Base-by-base conservation (phyloP, 2,113 vertebrate species). In the Callopanchax toddi region DNA sequence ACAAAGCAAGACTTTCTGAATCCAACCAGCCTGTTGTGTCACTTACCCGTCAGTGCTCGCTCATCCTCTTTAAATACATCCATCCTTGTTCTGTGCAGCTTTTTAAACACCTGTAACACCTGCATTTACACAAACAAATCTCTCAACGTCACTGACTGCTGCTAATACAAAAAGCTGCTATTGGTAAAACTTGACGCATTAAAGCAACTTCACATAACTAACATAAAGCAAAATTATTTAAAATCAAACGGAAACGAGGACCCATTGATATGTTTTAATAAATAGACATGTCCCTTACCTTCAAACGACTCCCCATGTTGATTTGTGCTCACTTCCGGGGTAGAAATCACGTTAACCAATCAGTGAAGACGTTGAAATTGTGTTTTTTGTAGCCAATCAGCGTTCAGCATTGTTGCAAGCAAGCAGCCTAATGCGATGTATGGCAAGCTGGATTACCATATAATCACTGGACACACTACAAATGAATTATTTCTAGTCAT, bases 41-140 rank as follows among this genome's bases (percentile, higher is more conserved):
- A 32, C 79, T 73, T 34, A 93, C 92, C 92, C 66, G 75, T 51
- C 65, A 93, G 71, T 37, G 87, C 87, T 69, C n/a, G 72, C 15
- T 63, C 13, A 49, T 93, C 92, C 17, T 91, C 87, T 89, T 74
- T 91, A 63, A 93, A 93, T 3, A 93, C 91, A 36, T 37, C 62
- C 34, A 74, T 50, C 54, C 92, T 83, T 39, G 92, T 92, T 72
- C 87, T 84, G 74, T 93, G 92, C 34, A 93, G 79, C 21, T 77
- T 48, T 88, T 91, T 93, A 67, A 93, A 93, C 9, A 85, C 48
- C 1, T 42, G 42, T 1, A 93, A 75, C 4, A 91, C 92, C 92
- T 93, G 67, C 23, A 73, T 26, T 7, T 7, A 71, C 0, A 67
- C 2, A 63, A n/a, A n/a, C 1, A 67, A 11, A 68, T 10, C 8